Evolutionary conservation across 2,113 vertebrate genomes (phyloP).

Genomic region (Oncorhynchus kisutch): DNA sequence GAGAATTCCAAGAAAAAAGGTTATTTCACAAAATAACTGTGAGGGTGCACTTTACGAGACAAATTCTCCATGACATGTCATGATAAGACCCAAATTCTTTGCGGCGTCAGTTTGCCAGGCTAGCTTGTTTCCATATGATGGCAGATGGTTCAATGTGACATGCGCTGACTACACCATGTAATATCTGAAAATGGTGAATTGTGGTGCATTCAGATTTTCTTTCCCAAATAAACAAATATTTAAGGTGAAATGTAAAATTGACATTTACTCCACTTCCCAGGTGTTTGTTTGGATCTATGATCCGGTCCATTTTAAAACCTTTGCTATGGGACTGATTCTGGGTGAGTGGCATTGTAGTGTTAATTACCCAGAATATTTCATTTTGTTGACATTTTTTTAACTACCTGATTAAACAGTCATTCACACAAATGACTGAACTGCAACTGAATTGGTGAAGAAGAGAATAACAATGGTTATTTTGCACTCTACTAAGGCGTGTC

Average conservation of each 20-base stretch:
- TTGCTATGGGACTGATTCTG: slow-evolving; percentile 97
- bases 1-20: too few species aligned
- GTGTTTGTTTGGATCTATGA: slow-evolving; percentile 99
- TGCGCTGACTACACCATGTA: too few species aligned
- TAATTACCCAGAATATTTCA: not conserved
- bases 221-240: not conserved
- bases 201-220: not conserved
- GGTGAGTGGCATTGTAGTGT: slow-evolving; percentile 76
- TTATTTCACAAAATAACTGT: too few species aligned
- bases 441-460: not conserved
- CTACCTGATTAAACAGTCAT: not conserved
- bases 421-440: not conserved
- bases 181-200: not conserved
- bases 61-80: too few species aligned
- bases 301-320: slow-evolving; percentile 97
- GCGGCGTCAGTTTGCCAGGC: too few species aligned
- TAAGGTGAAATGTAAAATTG: not conserved
- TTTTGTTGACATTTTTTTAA: too few species aligned
- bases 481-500: not conserved
- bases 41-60: too few species aligned
- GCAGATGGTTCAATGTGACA: too few species aligned
- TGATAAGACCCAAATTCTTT: too few species aligned
- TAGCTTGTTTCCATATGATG: too few species aligned
- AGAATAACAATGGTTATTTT: not conserved
- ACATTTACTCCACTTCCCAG: slow-evolving; percentile 59